These are phyloP conservation scores for Drosophila persimilis DNA, from an alignment of 1,140 invertebrate species.

Conservation along the genomic window DNA sequence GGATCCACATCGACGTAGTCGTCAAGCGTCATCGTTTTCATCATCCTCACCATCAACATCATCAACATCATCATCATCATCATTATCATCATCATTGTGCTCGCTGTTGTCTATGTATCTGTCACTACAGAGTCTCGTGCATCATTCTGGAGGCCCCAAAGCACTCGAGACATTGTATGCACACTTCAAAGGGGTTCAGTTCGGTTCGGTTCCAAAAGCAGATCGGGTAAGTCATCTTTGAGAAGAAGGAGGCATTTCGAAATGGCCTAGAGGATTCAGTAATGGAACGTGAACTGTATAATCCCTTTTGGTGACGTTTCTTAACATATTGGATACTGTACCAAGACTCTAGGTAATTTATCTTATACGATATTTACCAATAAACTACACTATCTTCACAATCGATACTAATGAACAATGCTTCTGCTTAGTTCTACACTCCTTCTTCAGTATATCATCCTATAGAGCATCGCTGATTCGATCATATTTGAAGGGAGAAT, in stretches of 20 bases:
- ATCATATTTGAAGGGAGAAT: slow-evolving; percentile 29
- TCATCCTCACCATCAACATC: slow-evolving; percentile 24
- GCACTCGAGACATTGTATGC: slow-evolving; percentile 71
- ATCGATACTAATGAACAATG: no score
- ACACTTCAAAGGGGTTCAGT: slow-evolving; percentile 70
- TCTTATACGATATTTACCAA: no score
- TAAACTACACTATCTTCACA: no score
- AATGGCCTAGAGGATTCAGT: no score
- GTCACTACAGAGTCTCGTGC: slow-evolving; percentile 47
- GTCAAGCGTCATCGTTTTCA: slow-evolving; percentile 50
- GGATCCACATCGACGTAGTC: slow-evolving; percentile 68
- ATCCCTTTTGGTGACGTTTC: no score
- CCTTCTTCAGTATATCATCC: no score
- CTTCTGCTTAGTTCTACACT: no score
- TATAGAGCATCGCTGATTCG: slow-evolving; percentile 62
- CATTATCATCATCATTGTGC: slow-evolving; percentile 20
- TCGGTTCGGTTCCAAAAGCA: slow-evolving; percentile 36
- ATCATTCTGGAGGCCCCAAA: slow-evolving; percentile 50
- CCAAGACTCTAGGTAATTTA: no score
- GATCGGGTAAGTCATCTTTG: slow-evolving; percentile 7
- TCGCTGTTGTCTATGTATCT: slow-evolving; percentile 52
- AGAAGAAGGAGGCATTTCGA: not conserved
- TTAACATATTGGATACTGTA: no score
- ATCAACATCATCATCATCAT: slow-evolving; percentile 28
- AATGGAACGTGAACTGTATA: no score